These are phyloP conservation scores for Anoura caudifer DNA, from an alignment of 2,113 vertebrate species.

Conservation along the genomic window DNA sequence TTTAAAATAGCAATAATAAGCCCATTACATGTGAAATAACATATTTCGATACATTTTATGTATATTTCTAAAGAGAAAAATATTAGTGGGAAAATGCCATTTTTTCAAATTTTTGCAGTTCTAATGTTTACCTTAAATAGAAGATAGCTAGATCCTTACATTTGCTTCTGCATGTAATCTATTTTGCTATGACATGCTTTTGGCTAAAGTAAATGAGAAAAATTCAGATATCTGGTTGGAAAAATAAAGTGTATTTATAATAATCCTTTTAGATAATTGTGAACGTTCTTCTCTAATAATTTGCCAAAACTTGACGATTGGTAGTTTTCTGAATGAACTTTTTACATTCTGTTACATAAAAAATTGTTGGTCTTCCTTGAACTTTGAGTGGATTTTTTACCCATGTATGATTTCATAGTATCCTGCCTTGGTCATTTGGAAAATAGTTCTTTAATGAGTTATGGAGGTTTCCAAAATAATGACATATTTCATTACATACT, in stretches of 20 bases:
- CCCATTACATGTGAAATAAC: background rate
- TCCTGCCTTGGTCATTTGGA: background rate
- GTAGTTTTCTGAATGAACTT: conserved; percentile 9
- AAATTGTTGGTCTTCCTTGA: background rate
- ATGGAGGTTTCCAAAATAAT: background rate
- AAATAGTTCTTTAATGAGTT: background rate
- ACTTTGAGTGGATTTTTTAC: background rate
- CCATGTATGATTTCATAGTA: background rate
- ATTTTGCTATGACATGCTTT: background rate
- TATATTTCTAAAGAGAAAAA: background rate
- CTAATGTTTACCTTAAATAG: background rate
- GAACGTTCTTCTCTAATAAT: background rate
- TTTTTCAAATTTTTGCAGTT: conserved; percentile 2
- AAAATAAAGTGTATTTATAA: background rate
- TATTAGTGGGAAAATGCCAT: background rate
- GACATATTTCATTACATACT: background rate
- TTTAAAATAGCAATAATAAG: background rate
- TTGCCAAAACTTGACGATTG: background rate
- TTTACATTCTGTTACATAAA: background rate
- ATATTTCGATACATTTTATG: background rate
- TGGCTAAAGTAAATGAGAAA: background rate
- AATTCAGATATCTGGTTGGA: background rate
- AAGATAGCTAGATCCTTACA: background rate
- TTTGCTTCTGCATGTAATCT: background rate
- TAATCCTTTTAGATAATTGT: conserved; percentile 19